A percentile compares a stretch with the other conserved stretches of the same genome.
Evolutionary conservation across 1,140 invertebrate genomes (phyloP).

Genomic region (Berghia stephanieae): DNA sequence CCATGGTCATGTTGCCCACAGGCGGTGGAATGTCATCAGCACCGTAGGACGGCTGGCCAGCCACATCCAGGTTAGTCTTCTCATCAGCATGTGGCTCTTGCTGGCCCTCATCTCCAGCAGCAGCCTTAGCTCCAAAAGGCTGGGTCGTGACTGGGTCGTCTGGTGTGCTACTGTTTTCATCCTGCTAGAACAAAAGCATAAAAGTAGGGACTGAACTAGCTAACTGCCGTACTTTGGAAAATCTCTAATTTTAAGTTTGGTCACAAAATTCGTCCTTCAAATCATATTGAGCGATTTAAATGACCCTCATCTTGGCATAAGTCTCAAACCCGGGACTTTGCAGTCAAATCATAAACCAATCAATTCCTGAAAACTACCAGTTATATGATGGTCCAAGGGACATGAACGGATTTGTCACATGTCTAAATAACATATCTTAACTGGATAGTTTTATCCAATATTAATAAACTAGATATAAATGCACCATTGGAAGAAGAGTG

Average conservation of each 20-base stretch:
- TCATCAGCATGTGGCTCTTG: neutral
- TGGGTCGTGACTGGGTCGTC: conserved; percentile 20
- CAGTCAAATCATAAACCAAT: neutral
- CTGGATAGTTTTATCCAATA: no score
- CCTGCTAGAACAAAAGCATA: conserved; percentile 12
- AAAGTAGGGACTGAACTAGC: neutral
- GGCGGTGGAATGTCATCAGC: neutral
- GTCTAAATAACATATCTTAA: no score
- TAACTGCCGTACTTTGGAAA: neutral
- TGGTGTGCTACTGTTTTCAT: conserved; percentile 21
- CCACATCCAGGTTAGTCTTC: conserved; percentile 8
- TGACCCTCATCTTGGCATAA: neutral
- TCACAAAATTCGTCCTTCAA: neutral
- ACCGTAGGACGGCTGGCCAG: conserved; percentile 10
- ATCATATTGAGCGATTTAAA: neutral
- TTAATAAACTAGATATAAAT: no score
- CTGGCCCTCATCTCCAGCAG: neutral
- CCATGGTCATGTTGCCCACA: no score
- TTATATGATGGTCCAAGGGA: no score
- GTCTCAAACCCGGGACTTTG: neutral
- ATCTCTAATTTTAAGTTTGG: neutral
- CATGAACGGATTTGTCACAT: no score
- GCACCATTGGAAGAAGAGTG: no score
- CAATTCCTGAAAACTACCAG: neutral
- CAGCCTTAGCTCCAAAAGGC: neutral